Evolutionary conservation across 2,113 vertebrate genomes (phyloP).

Genomic region (Takifugu flavidus): DNA sequence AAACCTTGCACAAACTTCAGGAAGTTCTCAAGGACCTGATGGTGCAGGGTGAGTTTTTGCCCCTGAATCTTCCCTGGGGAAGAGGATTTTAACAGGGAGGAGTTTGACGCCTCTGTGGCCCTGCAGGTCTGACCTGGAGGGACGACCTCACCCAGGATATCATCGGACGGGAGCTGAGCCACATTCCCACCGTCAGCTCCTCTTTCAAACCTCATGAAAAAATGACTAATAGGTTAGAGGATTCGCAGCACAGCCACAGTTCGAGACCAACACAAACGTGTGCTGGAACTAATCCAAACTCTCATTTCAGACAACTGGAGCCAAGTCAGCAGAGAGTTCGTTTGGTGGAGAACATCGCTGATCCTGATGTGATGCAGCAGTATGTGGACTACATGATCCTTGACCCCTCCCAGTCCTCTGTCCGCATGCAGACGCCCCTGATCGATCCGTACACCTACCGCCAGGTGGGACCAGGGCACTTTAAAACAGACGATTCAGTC

Average conservation of each 20-base stretch:
- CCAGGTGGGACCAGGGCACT: conserved; percentile 69
- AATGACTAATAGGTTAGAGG: conserved; percentile 76
- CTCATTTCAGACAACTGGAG: conserved; percentile 16
- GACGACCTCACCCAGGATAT: conserved; percentile 88
- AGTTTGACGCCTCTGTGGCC: conserved; percentile 5
- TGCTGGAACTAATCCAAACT: neutral
- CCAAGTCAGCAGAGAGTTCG: conserved; percentile 16
- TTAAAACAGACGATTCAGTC: neutral
- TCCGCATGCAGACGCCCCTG: conserved; percentile 77
- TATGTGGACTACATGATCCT: conserved; percentile 86
- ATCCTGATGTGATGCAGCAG: conserved; percentile 73
- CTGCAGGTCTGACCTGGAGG: conserved; percentile 88
- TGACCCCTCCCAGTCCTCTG: conserved; percentile 70
- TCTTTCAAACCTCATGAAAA: conserved; percentile 39
- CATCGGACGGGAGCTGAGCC: conserved; percentile 86
- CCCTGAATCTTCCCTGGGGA: too few relatives aligned
- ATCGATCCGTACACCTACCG: conserved; percentile 83
- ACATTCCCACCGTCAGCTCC: conserved; percentile 74
- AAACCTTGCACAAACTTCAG: conserved; percentile 85
- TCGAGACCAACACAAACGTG: neutral
- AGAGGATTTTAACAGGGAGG: neutral
- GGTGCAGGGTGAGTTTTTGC: conserved; percentile 81
- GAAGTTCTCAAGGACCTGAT: conserved; percentile 86
- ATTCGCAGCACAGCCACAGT: neutral
- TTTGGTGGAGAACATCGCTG: conserved; percentile 21